These are phyloP conservation scores for Lipophrys pholis DNA, from an alignment of 2,113 vertebrate species.

Conservation along the genomic window DNA sequence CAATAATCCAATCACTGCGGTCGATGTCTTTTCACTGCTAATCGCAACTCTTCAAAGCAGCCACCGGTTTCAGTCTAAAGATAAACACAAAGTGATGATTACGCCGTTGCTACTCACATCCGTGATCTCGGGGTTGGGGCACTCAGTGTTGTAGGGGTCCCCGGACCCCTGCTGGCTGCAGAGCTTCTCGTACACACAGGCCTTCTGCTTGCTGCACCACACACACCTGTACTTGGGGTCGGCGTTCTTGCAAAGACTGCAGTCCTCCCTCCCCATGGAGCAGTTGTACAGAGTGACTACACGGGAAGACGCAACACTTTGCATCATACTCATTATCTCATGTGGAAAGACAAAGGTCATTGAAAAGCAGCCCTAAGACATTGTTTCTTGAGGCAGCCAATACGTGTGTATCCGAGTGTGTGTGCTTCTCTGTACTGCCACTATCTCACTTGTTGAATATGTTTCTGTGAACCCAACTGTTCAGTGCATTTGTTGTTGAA, in stretches of 20 bases:
- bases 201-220: conserved; percentile 87
- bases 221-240: conserved; percentile 84
- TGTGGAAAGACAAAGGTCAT: too few species aligned
- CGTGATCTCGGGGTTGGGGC: conserved; percentile 89
- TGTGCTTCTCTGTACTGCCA: too few species aligned
- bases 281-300: conserved; percentile 95
- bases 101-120: conserved; percentile 79
- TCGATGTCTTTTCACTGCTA: conserved; percentile 11
- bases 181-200: conserved; percentile 87
- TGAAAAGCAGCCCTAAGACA: too few species aligned
- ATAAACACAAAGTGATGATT: conserved; percentile 10
- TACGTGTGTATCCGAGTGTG: too few species aligned
- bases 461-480: too few species aligned
- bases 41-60: conserved; percentile 22
- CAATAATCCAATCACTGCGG: conserved; percentile 43
- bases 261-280: conserved; percentile 90
- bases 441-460: too few species aligned
- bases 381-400: too few species aligned
- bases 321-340: not conserved
- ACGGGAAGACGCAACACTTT: not conserved
- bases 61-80: conserved; percentile 6
- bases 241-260: conserved; percentile 91
- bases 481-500: too few species aligned
- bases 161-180: conserved; percentile 73
- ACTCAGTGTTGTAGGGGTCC: conserved; percentile 57